These are phyloP conservation scores for Proisotoma minuta DNA, from an alignment of 2,888 invertebrate genomes.

Conservation along the genomic window DNA sequence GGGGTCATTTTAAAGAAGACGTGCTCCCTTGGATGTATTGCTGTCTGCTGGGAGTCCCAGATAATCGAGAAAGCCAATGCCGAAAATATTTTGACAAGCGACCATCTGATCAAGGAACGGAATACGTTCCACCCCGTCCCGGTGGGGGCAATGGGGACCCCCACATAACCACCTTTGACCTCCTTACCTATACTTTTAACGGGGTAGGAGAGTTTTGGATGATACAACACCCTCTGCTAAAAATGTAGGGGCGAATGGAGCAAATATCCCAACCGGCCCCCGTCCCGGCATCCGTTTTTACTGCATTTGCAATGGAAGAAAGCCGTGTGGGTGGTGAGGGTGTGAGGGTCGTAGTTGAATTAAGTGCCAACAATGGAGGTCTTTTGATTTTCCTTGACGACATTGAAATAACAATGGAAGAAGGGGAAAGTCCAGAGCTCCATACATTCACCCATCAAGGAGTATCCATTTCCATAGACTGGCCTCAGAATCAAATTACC, in stretches of 20 bases:
- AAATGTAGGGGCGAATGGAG: slow-evolving; percentile 82
- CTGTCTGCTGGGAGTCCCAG: neutral
- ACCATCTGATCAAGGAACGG: slow-evolving; percentile 6
- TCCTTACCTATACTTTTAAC: neutral
- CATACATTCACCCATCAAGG: neutral
- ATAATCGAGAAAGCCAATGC: neutral
- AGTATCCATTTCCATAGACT: neutral
- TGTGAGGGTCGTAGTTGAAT: too few species aligned
- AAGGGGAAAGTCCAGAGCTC: neutral
- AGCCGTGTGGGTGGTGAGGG: too few species aligned
- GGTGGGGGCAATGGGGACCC: neutral
- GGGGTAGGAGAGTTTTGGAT: slow-evolving; percentile 4
- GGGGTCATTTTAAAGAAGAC: neutral
- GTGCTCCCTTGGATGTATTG: neutral
- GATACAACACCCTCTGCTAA: slow-evolving; percentile 62
- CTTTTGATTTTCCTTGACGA: too few species aligned
- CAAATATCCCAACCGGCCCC: neutral
- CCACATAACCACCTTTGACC: neutral
- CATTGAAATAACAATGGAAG: too few species aligned
- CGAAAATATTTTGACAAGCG: slow-evolving; percentile 4
- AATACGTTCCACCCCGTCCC: neutral
- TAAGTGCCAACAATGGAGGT: too few species aligned
- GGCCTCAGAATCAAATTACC: neutral
- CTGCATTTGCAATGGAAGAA: slow-evolving; percentile 17
- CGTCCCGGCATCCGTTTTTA: slow-evolving; percentile 18